phyloP scores from a whole-genome alignment of 2,888 invertebrate species.

The Bombylius discolor region DNA sequence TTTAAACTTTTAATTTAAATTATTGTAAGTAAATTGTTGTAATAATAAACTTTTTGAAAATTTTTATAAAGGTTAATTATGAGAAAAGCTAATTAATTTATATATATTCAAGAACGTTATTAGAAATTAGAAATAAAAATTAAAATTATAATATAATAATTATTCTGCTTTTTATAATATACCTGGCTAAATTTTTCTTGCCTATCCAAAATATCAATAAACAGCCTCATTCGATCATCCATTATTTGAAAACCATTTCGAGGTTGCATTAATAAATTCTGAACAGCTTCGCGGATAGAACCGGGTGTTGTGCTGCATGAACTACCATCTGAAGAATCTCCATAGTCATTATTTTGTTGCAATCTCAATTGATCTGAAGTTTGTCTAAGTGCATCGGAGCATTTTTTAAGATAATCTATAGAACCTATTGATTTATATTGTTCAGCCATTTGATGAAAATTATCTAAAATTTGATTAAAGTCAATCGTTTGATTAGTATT shows the following conservation, averaged over 20 bases:
- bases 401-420: conserved; percentile 35
- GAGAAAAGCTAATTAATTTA: too few species aligned
- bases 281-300: conserved; percentile 55
- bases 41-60: too few species aligned
- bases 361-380: conserved; percentile 31
- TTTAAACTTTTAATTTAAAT: too few species aligned
- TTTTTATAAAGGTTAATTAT: too few species aligned
- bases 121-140: too few species aligned
- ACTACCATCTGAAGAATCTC: conserved; percentile 30
- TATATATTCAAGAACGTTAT: too few species aligned
- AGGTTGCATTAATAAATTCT: conserved; percentile 53
- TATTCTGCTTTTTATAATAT: conserved; percentile 17
- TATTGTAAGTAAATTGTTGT: too few species aligned
- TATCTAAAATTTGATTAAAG: conserved; percentile 35
- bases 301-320: conserved; percentile 42
- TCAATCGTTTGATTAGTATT: conserved; percentile 27
- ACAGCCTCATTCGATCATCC: conserved; percentile 63
- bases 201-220: conserved; percentile 70
- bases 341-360: conserved; percentile 21
- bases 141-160: too few species aligned
- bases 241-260: conserved; percentile 62
- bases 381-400: conserved; percentile 34
- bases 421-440: conserved; percentile 35
- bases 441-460: conserved; percentile 35
- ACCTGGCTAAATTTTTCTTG: conserved; percentile 75